These are phyloP conservation scores for Anas platyrhynchos DNA, from an alignment of 2,113 vertebrate species.

Conservation along the genomic window DNA sequence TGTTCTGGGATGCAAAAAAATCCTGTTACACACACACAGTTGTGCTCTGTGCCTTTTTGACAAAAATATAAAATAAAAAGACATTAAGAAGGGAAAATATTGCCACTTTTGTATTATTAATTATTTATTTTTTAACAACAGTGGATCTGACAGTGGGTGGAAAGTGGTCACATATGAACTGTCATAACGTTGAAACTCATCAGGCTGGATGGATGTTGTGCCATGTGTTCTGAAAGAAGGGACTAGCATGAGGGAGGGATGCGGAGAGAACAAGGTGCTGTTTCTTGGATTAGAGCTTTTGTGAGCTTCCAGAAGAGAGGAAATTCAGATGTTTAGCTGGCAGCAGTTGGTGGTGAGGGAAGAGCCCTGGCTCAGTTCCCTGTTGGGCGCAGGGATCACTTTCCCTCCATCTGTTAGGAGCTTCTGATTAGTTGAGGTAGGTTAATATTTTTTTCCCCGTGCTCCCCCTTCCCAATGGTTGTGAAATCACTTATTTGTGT, in stretches of 20 bases:
- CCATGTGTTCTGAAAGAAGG: neutral
- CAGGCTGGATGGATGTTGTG: neutral
- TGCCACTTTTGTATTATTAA: no score
- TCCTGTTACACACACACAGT: neutral
- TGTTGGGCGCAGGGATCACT: conserved; percentile 11
- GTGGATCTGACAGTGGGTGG: neutral
- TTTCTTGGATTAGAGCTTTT: conserved; percentile 13
- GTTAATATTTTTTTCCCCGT: conserved; percentile 49
- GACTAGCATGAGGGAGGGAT: neutral
- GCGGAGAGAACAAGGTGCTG: neutral
- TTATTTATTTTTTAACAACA: neutral
- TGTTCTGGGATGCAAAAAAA: neutral
- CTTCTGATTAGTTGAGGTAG: conserved; percentile 54
- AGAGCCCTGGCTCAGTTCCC: conserved; percentile 52
- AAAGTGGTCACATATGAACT: neutral
- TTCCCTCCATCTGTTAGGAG: conserved; percentile 62
- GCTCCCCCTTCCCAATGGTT: neutral
- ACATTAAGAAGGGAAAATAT: no score
- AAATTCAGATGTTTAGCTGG: conserved; percentile 62
- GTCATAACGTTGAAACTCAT: conserved; percentile 3
- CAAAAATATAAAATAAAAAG: neutral
- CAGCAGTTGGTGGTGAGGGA: conserved; percentile 31
- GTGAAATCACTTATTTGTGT: conserved; percentile 57
- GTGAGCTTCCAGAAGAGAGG: conserved; percentile 36
- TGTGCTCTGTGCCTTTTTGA: neutral